These are phyloP conservation scores for Coryphaenoides rupestris DNA, from an alignment of 2,113 vertebrate genomes.

Conservation along the genomic window DNA sequence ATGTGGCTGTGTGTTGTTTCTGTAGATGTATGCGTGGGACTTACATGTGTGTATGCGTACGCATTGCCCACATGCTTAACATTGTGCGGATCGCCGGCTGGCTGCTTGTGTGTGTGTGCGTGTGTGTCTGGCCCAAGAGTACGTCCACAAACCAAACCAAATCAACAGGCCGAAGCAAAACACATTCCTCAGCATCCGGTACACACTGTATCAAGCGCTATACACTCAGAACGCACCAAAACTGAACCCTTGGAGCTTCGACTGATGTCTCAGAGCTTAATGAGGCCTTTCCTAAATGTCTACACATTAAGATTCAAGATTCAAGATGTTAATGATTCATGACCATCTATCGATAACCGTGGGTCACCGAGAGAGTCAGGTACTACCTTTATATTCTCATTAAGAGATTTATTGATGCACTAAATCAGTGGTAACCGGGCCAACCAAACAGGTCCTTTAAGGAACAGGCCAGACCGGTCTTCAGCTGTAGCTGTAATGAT, in stretches of 20 bases:
- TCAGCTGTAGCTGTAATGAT: too few species aligned
- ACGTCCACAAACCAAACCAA: conserved; percentile 48
- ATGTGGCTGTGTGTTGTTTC: neutral
- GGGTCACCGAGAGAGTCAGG: too few species aligned
- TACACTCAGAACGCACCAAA: too few species aligned
- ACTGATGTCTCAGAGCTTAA: too few species aligned
- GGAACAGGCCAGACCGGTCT: neutral
- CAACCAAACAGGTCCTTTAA: neutral
- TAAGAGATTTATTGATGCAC: conserved; percentile 33
- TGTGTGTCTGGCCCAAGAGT: conserved; percentile 15
- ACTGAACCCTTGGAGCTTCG: too few species aligned
- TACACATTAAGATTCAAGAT: too few species aligned
- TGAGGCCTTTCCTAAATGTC: too few species aligned
- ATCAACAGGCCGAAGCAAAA: conserved; percentile 47
- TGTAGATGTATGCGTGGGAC: neutral
- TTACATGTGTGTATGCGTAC: neutral
- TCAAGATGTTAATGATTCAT: too few species aligned
- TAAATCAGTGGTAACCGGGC: neutral
- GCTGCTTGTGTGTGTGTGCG: neutral
- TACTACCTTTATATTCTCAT: too few species aligned
- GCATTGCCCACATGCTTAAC: too few species aligned
- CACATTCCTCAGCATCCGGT: conserved; percentile 42
- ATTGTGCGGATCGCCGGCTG: conserved; percentile 3
- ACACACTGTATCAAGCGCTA: conserved; percentile 21
- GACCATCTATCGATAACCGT: too few species aligned